Base-by-base conservation (phyloP, 2,113 vertebrate species). In the Hystrix cristata region DNA sequence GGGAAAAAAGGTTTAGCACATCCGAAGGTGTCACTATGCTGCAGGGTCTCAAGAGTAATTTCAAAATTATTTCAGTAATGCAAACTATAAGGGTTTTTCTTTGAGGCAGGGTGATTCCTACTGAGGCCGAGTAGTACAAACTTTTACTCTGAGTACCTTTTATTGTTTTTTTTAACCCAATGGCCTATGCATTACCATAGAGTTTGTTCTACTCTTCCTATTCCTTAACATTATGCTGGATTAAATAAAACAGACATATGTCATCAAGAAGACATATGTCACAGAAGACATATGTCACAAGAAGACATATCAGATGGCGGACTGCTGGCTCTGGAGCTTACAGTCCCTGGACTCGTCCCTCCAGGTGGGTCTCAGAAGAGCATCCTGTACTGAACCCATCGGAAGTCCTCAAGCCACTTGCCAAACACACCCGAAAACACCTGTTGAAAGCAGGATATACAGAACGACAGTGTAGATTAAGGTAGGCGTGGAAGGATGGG, bases 191-290 rank as follows among this genome's bases (percentile, higher is more conserved):
- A 15, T 80, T 60, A 19, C 9, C 14, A 55, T 71, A 57, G 3
- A 81, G 43, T 74, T 43, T 91, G 29, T 25, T 84, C 53, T 92
- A 29, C 2, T 16, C 16, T 91, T 8, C 13, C n/a, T 72, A 51
- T 62, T 85, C 7, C 80, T 92, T 85, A 80, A 83, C 57, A 76
- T 67, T 71, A 86, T 87, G 90, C 67, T 60, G 27, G 96, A 90
- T 76, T 83, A 92, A 94, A 76, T 60, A 79, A 91, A 93, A 27
- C 23, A 51, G 27, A 87, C 15, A n/a, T 3, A 0, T n/a, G 60
- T 46, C 43, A 84, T 5, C 82, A 57, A 86, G 38, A 90, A 92
- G 89, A 38, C 43, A 31, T 76, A 94, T 38, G 38, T 38, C 38
- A 38, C 38, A 38, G 38, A 38, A 51, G 27, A 87, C 15, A n/a